Base-by-base conservation (phyloP, 1,140 invertebrate genomes). In the Linepithema humile region DNA sequence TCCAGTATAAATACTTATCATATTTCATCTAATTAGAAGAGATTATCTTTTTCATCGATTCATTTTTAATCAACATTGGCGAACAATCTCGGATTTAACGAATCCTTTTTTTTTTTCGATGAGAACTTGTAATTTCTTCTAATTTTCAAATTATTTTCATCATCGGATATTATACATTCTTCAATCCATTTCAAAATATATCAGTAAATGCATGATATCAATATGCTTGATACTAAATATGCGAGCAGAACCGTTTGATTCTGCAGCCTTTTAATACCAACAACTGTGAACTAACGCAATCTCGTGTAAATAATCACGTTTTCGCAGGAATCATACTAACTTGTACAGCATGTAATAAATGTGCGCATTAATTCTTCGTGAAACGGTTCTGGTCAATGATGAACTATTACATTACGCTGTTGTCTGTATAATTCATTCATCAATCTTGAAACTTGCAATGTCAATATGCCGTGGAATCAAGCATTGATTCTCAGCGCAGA, bases 181-280 rank as follows among this genome's bases (percentile, higher is more conserved):
- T 77, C 29, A 53, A 85, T 57, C 48, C 45, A 85, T 78, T 86
- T 82, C 70, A 85, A 86, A 85, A 85, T 91, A 91, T 91, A 90
- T 86, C 89, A 90, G 75, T 86, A 90, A 90, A 90, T 91, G 91
- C 92, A 93, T 91, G 92, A 91, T 89, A 90, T 92, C 88, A 90
- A 90, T 91, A 93, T 92, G 91, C 86, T 85, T 83, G 77, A 82
- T 85, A 69, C 73, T 73, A 48, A 80, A 78, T 69, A 78, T 60
- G 40, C 48, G 78, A 85, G 62, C 84, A 85, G 85, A 80, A 80
- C 64, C 70, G 85, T 85, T 82, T 15, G 32, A 65, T 48, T 69
- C 10, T 57, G 38, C 32, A 67, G 23, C 29, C 38, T 40, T 48
- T 69, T 17, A 15, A 80, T 43, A 80, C 23, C 6, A 29, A 23